Base-by-base conservation (phyloP, 2,888 invertebrate species). In the Scrobipalpa costella region DNA sequence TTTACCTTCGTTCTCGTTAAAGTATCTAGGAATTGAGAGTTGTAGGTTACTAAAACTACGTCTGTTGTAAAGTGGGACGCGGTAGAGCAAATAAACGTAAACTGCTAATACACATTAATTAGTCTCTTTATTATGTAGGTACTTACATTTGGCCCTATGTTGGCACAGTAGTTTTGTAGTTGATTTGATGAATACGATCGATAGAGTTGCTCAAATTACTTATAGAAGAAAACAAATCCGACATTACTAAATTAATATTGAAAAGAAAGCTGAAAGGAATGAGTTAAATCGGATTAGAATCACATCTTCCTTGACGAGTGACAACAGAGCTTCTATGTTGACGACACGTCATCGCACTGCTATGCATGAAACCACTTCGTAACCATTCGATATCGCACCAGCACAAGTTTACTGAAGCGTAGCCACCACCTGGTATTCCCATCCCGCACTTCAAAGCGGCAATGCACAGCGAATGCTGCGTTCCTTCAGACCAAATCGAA, bases 261-360 rank as follows among this genome's bases (percentile, higher is more conserved):
- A 27, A 27, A 27, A 27, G 27, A 27, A 27, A 27, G 5, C 27
- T 2, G 27, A 40, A 40, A 2, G 13, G 13, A 13, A 19, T 44
- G 60, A 9, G 11, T 50, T 61, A 61, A 55, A 63, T 67, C 64
- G 38, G 63, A 68, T 67, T 63, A 68, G 57, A 65, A 65, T 62
- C 61, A 62, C 65, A 63, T 64, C 57, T 60, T 59, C 60, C 47
- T 33, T 63, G 67, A 63, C 57, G 67, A 71, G 59, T 67, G 70
- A 68, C 65, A 67, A 70, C 64, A 50, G 55, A 8, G 40, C 33
- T 64, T 65, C 57, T 66, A 34, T 50, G 61, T 64, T 55, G 7
- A 58, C n/a, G 6, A 38, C 21, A 67, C 67, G 63, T 67, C 67
- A 66, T 63, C 63, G 36, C 27, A 47, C 34, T n/a, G 62, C 21